Evolutionary conservation across 2,113 vertebrate genomes (phyloP), one percentile per base, ranked within the genome.

Genomic region (Nothocercus julius): DNA sequence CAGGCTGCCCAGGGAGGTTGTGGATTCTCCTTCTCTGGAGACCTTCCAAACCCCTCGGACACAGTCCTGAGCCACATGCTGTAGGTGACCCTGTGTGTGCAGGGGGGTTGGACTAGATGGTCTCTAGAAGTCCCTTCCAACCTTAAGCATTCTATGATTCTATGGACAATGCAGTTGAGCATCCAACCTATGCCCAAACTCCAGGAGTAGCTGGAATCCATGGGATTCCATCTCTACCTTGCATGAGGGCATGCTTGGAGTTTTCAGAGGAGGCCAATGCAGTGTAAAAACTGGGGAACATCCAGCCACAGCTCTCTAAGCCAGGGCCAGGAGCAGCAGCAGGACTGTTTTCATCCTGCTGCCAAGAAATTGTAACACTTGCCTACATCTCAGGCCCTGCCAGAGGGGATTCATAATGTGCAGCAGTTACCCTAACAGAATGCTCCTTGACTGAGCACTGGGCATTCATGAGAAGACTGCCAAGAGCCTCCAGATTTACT

Each of bases 321-420:
- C 24, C 68, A 34, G 20, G 21, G 24, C 47, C 42, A 73, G 70
- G 42, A 85, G 53, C 1, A 1, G 20, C 5, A 45, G 53, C 13
- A 73, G 32, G 22, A 11, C 40, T 73, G 47, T 13, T 49, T 13
- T 30, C 51, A 34, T 9, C 59, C 76, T 42, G 32, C 47, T 73
- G 58, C 30, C 58, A 21, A 2, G 0, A 27, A 51, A 16, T 66
- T 45, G 19, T 7, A 18, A 44, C 32, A 11, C 68, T 89, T 32
- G 9, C 74, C 38, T 42, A 38, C 30, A 58, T 38, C 81, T 62
- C 75, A 80, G 36, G 5, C 19, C 28, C 69, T 32, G n/a, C 22
- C 16, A 16, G 67, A 51, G 8, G 9, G 11, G 18, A 81, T 32
- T 91, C 13, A 20, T 13, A 25, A 25, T 3, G n/a, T 1, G 0